These are phyloP conservation scores for Junonia oenone DNA, from an alignment of 2,888 invertebrate genomes.

Conservation along the genomic window DNA sequence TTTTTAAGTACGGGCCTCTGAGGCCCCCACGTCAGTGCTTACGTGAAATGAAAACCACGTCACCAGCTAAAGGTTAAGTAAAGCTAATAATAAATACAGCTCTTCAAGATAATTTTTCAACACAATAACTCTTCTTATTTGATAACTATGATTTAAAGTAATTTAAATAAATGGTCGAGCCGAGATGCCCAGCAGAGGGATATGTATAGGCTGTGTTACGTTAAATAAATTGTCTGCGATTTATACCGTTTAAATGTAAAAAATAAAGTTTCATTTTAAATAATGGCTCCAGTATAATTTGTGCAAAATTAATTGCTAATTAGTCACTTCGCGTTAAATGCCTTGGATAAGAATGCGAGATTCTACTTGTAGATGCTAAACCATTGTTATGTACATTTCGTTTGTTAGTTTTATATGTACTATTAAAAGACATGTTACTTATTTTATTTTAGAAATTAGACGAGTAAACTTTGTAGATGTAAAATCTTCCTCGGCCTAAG, in stretches of 20 bases:
- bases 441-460: too few species aligned
- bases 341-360: not conserved
- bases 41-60: too few species aligned
- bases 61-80: too few species aligned
- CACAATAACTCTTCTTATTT: not conserved
- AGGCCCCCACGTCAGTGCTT: too few species aligned
- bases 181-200: too few species aligned
- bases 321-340: constrained; percentile 6
- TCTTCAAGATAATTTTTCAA: not conserved
- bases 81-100: too few species aligned
- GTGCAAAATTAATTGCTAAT: constrained; percentile 20
- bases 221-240: not conserved
- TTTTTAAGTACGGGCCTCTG: too few species aligned
- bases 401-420: too few species aligned
- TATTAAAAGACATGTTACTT: too few species aligned
- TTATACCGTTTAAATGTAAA: not conserved
- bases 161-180: too few species aligned
- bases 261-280: constrained; percentile 1
- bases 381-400: not conserved
- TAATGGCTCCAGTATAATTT: constrained; percentile 15
- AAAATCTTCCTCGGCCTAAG: not conserved
- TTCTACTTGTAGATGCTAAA: not conserved
- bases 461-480: too few species aligned
- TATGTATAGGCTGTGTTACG: too few species aligned
- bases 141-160: not conserved